Evolutionary conservation across 2,113 vertebrate species (phyloP), one percentile per base, ranked within the genome.

Genomic region (Neopipo cinnamomea): DNA sequence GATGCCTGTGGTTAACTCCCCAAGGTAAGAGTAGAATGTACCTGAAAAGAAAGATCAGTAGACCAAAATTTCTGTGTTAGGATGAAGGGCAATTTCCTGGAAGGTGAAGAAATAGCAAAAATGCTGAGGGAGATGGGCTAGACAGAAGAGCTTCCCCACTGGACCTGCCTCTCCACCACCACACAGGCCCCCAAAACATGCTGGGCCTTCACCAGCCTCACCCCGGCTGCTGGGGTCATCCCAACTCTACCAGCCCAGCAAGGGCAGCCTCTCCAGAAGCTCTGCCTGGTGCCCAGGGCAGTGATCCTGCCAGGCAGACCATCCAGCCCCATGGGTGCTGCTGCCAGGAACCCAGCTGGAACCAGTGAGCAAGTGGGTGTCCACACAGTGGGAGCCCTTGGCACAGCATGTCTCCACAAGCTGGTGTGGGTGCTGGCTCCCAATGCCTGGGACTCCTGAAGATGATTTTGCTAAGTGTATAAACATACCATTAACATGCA

Each of bases 361-460:
- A 20, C 25, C 3, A 1, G 39, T 0, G 0, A 0, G 6, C 14
- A 4, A 15, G 56, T 0, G 1, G 19, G 42, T 4, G 2, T 23
- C 30, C 41, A 5, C 1, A 1, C 37, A 42, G 41, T 0, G 0
- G 27, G 31, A 72, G 24, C 0, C 0, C 41, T 52, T 28, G 28
- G 49, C 61, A 87, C 35, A 11, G 49, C 0, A 0, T 8, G 13
- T 14, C 39, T 75, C 80, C 35, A 25, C 27, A 46, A 50, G 37
- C 28, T 79, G 88, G 30, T 59, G 23, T 25, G 46, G 47, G 30
- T 5, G 6, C 44, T 75, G 74, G 4, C 23, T 78, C 53, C 47
- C 23, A 27, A 18, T 3, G 3, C 66, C 71, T 55, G 44, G 25
- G 30, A 22, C 58, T 68, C 53, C 86, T 20, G n/a, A 82, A 59